Conservation (phyloP, 2,888 invertebrate species). For the Callyntrura sp. region DNA sequence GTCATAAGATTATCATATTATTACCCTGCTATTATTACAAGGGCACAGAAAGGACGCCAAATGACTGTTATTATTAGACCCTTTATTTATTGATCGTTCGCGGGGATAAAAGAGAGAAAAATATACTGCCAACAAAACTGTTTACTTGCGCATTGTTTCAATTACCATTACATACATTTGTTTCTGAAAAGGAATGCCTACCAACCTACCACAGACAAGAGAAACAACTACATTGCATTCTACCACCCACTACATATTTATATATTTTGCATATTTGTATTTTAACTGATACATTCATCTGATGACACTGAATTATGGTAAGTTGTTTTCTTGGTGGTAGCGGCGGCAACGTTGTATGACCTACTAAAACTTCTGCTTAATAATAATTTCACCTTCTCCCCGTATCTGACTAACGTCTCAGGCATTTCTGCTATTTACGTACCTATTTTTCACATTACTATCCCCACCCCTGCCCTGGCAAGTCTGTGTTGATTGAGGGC, state of each 20-base stretch:
- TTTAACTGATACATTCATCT: no score
- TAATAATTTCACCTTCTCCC: not conserved
- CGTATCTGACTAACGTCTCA: not conserved
- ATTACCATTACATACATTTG: no score
- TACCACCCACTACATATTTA: no score
- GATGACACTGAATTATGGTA: no score
- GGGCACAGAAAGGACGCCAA: slow-evolving; percentile 10
- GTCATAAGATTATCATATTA: slow-evolving; percentile 20
- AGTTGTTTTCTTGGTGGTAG: no score
- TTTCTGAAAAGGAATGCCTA: no score
- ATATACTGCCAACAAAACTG: not conserved
- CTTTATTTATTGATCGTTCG: slow-evolving; percentile 29
- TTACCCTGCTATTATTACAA: not conserved
- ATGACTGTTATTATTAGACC: no score
- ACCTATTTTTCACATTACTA: not conserved
- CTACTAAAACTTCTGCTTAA: slow-evolving; percentile 5
- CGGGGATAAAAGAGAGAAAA: slow-evolving; percentile 18
- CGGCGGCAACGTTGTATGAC: not conserved
- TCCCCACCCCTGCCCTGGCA: not conserved
- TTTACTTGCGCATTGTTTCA: no score
- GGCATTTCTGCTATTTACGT: not conserved
- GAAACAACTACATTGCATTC: no score
- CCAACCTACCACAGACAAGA: no score
- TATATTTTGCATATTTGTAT: no score
- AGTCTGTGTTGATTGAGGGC: not conserved